Evolutionary conservation across 2,797 vertebrate species (phyloP).

Genomic region (Anguilla anguilla): DNA sequence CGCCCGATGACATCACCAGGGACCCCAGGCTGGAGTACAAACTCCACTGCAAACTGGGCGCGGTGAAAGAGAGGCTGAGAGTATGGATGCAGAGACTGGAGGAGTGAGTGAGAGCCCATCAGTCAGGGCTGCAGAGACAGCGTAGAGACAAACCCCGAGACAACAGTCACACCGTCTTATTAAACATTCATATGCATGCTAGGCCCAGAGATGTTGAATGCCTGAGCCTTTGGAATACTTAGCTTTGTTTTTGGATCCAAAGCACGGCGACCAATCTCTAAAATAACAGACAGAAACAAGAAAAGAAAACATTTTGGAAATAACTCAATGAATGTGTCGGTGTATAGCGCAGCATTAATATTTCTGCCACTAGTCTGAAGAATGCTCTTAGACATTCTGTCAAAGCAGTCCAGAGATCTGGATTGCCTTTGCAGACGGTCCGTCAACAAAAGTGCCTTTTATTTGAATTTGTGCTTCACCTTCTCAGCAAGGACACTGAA

Average conservation of each 20-base stretch:
- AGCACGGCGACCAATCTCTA: not conserved
- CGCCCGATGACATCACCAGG: constrained; percentile 34
- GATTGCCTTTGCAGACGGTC: not conserved
- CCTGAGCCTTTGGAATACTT: not conserved
- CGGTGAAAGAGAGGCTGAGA: constrained; percentile 69
- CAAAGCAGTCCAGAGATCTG: not conserved
- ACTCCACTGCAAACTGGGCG: constrained; percentile 70
- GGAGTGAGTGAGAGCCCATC: constrained; percentile 64
- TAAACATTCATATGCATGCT: not conserved
- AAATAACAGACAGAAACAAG: not conserved
- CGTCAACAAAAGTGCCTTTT: not conserved
- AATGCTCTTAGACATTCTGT: not conserved
- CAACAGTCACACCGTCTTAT: not conserved
- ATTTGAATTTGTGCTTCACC: not conserved
- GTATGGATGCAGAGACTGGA: constrained; percentile 73
- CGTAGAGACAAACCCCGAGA: not conserved
- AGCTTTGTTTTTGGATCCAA: not conserved
- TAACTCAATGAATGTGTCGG: not conserved
- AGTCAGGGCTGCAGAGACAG: not conserved
- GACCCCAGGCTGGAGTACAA: constrained; percentile 63
- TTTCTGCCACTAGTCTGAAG: not conserved
- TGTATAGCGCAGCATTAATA: not conserved
- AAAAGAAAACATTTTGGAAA: not conserved
- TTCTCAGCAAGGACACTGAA: not conserved
- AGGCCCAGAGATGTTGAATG: not conserved